These are phyloP conservation scores for Sterna hirundo DNA, from an alignment of 2,113 vertebrate genomes.

Conservation along the genomic window DNA sequence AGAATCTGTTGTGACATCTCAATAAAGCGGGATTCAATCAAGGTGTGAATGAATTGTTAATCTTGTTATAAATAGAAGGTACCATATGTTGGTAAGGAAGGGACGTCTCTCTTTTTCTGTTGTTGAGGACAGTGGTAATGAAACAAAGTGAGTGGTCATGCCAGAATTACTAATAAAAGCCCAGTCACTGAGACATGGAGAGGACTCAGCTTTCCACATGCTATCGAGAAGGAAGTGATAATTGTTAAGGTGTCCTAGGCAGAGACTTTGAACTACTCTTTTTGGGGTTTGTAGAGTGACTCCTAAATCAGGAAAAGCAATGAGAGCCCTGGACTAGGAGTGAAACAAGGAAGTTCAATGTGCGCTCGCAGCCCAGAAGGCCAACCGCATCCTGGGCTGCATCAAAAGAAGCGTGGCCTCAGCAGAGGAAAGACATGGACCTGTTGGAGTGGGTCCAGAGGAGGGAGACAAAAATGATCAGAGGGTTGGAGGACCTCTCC, in stretches of 20 bases:
- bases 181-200: not conserved
- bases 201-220: not conserved
- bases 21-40: slow-evolving; percentile 79
- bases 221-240: not conserved
- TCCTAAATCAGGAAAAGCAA: not conserved
- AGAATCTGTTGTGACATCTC: slow-evolving; percentile 81
- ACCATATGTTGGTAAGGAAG: slow-evolving; percentile 73
- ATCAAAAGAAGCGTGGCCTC: not conserved
- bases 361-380: not conserved
- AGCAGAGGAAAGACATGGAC: not conserved
- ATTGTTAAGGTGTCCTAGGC: not conserved
- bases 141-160: slow-evolving; percentile 54
- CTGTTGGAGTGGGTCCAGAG: not conserved
- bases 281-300: not conserved
- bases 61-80: slow-evolving; percentile 79
- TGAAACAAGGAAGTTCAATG: not conserved
- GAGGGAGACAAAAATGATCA: not conserved
- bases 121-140: slow-evolving; percentile 57
- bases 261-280: not conserved
- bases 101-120: slow-evolving; percentile 40
- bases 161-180: slow-evolving; percentile 24
- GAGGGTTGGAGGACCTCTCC: not conserved
- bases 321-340: not conserved
- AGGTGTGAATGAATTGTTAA: slow-evolving; percentile 81
- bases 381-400: not conserved